Base-by-base conservation (phyloP, 2,888 invertebrate genomes). In the Cantharis lateralis region DNA sequence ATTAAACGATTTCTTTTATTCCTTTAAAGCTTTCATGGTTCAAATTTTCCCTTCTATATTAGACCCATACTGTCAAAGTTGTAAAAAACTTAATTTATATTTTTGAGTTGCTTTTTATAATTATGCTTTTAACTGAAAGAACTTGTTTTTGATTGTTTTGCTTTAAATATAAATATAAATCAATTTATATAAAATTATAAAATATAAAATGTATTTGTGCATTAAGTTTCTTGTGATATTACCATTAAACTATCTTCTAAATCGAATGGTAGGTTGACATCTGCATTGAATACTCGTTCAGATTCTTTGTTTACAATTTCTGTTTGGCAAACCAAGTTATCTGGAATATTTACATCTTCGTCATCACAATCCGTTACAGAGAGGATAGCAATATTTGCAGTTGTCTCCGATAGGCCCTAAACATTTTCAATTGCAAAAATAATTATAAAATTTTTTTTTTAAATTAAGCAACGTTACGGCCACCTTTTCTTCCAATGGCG, bases 211-310 rank as follows among this genome's bases (percentile, higher is more conserved):
- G 20, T 5, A 7, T n/a, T n/a, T n/a, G n/a, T 48, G n/a, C n/a
- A 9, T n/a, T n/a, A n/a, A 0, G 24, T 24, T 1, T 24, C 9
- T 24, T 24, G 24, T 9, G 24, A 24, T 24, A 24, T 76, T 78
- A 77, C 79, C 18, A 15, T 77, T 66, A 77, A 69, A 18, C 15
- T 10, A 11, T 79, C 68, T 15, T 79, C 79, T 11, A 79, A 20
- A 64, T 71, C 72, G 11, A 71, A 69, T 28, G 71, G 76, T 9
- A 77, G 24, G 7, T 24, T 62, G 15, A 75, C 10, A 16, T 77
- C 26, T 11, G 70, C 74, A 28, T 70, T 68, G 3, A 78, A 28
- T 10, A 63, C 24, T 62, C 68, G 66, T 15, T 28, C 15, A 9
- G 62, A 10, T 9, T 63, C 74, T 28, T 70, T 16, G 9, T 20